These are phyloP conservation scores for Halisarca cf. caerulea DNA, from an alignment of 37 sponge, comb jelly and placozoan genomes.

Conservation along the genomic window DNA sequence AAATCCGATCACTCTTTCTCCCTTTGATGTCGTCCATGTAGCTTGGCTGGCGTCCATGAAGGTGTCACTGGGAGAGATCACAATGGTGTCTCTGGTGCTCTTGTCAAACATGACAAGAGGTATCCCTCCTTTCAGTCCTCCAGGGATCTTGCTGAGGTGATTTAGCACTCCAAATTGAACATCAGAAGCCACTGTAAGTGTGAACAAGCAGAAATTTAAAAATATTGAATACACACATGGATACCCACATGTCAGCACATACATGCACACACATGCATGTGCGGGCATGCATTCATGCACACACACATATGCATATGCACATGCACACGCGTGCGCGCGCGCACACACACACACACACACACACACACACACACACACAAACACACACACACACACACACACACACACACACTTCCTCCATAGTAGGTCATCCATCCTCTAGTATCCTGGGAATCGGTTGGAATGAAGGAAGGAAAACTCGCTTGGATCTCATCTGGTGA, in stretches of 20 bases:
- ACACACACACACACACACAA: too few species aligned
- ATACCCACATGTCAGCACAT: too few species aligned
- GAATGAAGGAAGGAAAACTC: constrained; percentile 60
- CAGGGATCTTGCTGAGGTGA: constrained; percentile 4
- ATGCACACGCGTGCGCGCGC: too few species aligned
- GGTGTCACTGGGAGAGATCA: constrained; percentile 52
- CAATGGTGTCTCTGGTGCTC: constrained; percentile 46
- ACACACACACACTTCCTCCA: constrained; percentile 65
- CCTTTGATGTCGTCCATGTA: constrained; percentile 29
- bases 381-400: too few species aligned
- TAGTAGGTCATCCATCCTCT: constrained; percentile 60
- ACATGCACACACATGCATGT: too few species aligned
- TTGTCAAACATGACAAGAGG: constrained; percentile 68
- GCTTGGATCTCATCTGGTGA: constrained; percentile 18
- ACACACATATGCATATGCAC: too few species aligned
- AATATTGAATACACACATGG: too few species aligned
- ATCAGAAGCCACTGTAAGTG: constrained; percentile 17
- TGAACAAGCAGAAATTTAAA: too few species aligned
- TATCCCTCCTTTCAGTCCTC: constrained; percentile 57
- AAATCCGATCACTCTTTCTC: constrained; percentile 24
- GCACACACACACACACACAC: too few species aligned
- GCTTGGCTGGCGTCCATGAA: constrained; percentile 73
- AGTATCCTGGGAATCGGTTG: constrained; percentile 14
- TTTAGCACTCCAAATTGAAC: background rate
- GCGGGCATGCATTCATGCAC: too few species aligned